These are phyloP conservation scores for Zygaena filipendulae DNA, from an alignment of 2,888 invertebrate species.

Conservation along the genomic window DNA sequence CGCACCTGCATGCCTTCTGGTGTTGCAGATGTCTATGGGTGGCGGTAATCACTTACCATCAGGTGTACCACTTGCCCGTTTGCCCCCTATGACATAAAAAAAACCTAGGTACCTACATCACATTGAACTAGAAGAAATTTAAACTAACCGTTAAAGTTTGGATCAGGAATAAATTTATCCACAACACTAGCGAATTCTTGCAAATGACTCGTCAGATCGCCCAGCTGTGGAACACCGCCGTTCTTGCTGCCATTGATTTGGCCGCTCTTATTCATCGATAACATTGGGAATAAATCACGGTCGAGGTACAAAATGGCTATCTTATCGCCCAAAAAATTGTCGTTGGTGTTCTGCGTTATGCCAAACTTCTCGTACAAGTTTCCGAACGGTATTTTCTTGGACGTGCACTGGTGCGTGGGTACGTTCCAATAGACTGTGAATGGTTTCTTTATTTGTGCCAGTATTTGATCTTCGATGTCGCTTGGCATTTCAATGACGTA, in stretches of 20 bases:
- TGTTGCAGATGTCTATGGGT: too few species aligned
- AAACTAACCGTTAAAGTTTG: slow-evolving; percentile 70
- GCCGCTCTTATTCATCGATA: slow-evolving; percentile 60
- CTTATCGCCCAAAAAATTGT: slow-evolving; percentile 72
- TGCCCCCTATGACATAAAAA: too few species aligned
- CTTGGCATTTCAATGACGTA: slow-evolving; percentile 43
- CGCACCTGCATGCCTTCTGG: too few species aligned
- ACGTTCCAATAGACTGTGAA: slow-evolving; percentile 80
- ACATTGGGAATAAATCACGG: slow-evolving; percentile 75
- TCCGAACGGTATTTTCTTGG: slow-evolving; percentile 70
- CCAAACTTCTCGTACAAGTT: slow-evolving; percentile 68
- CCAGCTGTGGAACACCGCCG: slow-evolving; percentile 82
- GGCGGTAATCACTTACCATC: too few species aligned
- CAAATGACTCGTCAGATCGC: slow-evolving; percentile 73
- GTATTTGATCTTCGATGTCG: slow-evolving; percentile 18
- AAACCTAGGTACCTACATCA: too few species aligned
- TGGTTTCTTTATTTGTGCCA: slow-evolving; percentile 18
- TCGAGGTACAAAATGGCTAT: slow-evolving; percentile 81
- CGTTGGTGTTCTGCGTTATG: slow-evolving; percentile 74
- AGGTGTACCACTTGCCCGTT: too few species aligned
- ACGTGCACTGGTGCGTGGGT: slow-evolving; percentile 78
- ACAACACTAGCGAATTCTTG: slow-evolving; percentile 65
- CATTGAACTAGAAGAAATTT: too few species aligned
- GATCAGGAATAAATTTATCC: slow-evolving; percentile 69
- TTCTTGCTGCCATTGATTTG: slow-evolving; percentile 68